Evolutionary conservation across 2,113 vertebrate genomes (phyloP).

Genomic region (Tursiops truncatus): DNA sequence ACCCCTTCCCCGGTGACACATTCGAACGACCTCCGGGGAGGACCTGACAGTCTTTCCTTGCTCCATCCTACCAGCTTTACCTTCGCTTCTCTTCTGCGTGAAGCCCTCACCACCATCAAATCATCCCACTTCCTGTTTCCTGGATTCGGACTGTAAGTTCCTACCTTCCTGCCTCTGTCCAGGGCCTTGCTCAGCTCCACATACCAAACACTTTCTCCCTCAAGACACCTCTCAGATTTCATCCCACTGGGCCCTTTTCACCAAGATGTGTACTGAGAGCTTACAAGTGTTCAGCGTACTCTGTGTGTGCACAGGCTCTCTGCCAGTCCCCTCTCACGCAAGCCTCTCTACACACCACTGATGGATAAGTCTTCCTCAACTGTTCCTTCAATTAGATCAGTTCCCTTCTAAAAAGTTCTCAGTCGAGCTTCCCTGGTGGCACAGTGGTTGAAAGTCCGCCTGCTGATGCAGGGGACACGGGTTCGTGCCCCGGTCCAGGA

Average conservation of each 20-base stretch:
- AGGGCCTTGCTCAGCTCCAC: not conserved
- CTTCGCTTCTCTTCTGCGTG: rapidly evolving
- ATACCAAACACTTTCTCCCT: not conserved
- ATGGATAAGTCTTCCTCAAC: no score
- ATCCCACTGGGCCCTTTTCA: rapidly evolving
- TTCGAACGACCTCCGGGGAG: rapidly evolving
- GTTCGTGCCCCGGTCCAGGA: no score
- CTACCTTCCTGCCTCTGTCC: not conserved
- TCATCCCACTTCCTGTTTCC: rapidly evolving
- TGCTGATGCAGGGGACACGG: no score
- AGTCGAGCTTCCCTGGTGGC: no score
- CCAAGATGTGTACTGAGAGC: rapidly evolving
- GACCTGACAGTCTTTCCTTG: rapidly evolving
- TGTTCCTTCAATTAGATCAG: rapidly evolving
- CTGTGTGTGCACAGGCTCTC: rapidly evolving
- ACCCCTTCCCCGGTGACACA: rapidly evolving
- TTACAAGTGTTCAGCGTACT: rapidly evolving
- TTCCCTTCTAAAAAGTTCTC: not conserved
- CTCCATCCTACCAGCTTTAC: rapidly evolving
- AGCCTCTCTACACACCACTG: rapidly evolving
- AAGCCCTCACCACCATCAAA: rapidly evolving
- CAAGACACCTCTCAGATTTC: rapidly evolving
- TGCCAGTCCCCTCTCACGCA: not conserved
- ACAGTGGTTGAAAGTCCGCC: no score
- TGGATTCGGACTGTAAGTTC: rapidly evolving